Evolutionary conservation across 2,797 vertebrate genomes (phyloP), one percentile per base, ranked within the genome.

Genomic region (Hyperoplus immaculatus): DNA sequence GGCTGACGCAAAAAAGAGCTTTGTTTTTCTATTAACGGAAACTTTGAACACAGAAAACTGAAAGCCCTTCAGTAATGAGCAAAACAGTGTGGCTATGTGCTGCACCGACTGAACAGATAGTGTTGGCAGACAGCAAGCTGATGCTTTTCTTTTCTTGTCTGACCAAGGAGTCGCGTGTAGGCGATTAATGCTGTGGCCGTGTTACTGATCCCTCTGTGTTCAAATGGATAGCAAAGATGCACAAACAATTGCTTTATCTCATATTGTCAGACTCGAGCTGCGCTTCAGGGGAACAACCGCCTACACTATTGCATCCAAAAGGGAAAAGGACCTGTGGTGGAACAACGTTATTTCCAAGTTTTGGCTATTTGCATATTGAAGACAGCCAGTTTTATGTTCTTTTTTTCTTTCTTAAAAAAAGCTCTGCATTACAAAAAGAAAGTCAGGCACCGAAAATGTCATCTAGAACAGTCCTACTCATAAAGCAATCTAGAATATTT

Each of bases 401-500:
- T 69, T 38, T 69, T 57, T 85, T 71, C 29, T 78, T 70, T 65
- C 87, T 77, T 53, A 64, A 76, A 70, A 77, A 90, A 87, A 87
- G 83, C 81, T 91, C 72, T 88, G 84, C 82, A 68, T 86, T 80
- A 80, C 56, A 80, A 83, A 87, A 29, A 82, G 56, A 89, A 91
- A 78, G 67, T 92, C 90, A 91, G 92, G 84, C 93, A 88, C 83
- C 79, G 29, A 29, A 77, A 60, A 88, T 54, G 85, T 89, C 58
- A 71, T 87, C 80, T 80, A 81, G 47, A 88, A 89, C 83, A 90
- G 77, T 87, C 85, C 88, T 85, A 91, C 88, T 88, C 84, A 76
- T 69, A 82, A 92, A 92, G 88, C 87, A 81, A 82, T 72, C 78
- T 65, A 78, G 57, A 90, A 80, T 93, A 94, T 94, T 92, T 94